Base-by-base conservation (phyloP, 2,888 invertebrate genomes). In the Ligdia adustata region DNA sequence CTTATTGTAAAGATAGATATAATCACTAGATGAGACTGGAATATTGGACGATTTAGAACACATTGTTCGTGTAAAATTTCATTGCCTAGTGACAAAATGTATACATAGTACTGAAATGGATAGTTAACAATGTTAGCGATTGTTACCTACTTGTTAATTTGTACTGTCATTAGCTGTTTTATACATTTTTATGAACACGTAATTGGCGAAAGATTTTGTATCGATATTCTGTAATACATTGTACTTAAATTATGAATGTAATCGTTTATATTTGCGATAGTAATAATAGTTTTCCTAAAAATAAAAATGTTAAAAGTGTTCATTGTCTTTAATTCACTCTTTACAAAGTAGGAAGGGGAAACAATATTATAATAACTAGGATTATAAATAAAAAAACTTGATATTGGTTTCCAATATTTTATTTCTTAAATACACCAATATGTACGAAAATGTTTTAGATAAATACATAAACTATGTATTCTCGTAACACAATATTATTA, bases 181-280 rank as follows among this genome's bases (percentile, higher is more conserved):
- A 79, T 87, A 87, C 82, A 82, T 84, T 84, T 87, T 79, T 85
- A 85, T 78, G 74, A 69, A 75, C 75, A 71, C 68, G 79, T 75
- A 82, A 79, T 71, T 71, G 75, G 78, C 76, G 79, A 79, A 76
- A 81, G 74, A 75, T 81, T 84, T 84, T 82, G 75, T 82, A 82
- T 70, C 63, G 70, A 77, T 80, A 75, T 76, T 75, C 75, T 69
- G 62, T 69, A 71, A 72, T 66, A 75, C 66, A 66, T 35, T 37
- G 37, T 70, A 64, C 53, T 47, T 75, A 80, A 49, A 77, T 76
- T 78, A 79, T 79, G 72, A 74, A 78, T 82, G 80, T 83, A 82
- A 80, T 79, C 80, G 73, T 79, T 81, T 82, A 80, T 79, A 83
- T 78, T 81, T 75, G 75, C 78, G 72, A 74, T 72, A 70, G 72